Conservation (phyloP, 2,797 vertebrate species). For the Gymnothorax reevesii region DNA sequence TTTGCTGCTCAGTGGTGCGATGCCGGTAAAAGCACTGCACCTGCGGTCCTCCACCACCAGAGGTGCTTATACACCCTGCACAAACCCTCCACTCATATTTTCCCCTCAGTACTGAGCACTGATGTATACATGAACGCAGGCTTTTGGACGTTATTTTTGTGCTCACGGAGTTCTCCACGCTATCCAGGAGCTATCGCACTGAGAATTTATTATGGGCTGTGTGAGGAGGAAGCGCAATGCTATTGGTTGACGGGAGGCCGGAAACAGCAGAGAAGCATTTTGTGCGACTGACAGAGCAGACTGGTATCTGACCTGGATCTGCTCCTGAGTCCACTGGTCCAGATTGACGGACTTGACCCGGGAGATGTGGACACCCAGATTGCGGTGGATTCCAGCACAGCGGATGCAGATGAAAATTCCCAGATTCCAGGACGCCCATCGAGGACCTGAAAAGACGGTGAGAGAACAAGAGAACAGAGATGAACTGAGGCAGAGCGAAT, state of each 20-base stretch:
- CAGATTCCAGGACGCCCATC: conserved; percentile 98
- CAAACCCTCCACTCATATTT: neutral
- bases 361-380: conserved; percentile 97
- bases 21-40: neutral
- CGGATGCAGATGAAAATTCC: conserved; percentile 97
- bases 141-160: neutral
- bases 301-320: conserved; percentile 84
- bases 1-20: neutral
- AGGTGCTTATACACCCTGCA: neutral
- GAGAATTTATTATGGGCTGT: neutral
- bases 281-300: neutral
- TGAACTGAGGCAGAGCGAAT: neutral
- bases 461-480: neutral
- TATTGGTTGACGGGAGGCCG: neutral
- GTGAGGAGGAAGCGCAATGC: neutral
- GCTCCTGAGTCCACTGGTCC: conserved; percentile 98
- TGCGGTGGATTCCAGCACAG: conserved; percentile 96
- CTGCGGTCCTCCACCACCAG: neutral
- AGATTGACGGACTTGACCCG: conserved; percentile 97
- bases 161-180: neutral
- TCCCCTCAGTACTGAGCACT: neutral
- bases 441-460: conserved; percentile 76
- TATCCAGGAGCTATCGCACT: neutral
- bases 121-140: neutral
- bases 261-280: neutral